Conservation (phyloP, 2,888 invertebrate species). For the Dolichopus griseipennis region DNA sequence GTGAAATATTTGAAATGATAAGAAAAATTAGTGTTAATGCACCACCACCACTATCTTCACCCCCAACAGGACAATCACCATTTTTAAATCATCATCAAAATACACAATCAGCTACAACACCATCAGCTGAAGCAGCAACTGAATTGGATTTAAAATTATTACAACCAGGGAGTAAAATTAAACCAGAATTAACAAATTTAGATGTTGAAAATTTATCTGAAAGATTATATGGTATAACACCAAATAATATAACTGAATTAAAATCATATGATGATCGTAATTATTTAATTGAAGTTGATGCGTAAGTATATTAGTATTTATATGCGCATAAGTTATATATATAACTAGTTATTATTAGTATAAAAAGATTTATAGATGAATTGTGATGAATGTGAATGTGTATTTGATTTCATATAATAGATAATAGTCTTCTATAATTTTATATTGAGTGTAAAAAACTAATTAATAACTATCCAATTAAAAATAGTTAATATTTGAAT, state of each 20-base stretch:
- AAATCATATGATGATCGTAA: slow-evolving; percentile 43
- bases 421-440: no score
- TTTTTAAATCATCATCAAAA: no score
- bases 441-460: no score
- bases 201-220: slow-evolving; percentile 35
- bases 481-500: no score
- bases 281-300: slow-evolving; percentile 38
- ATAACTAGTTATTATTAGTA: no score
- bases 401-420: no score
- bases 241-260: slow-evolving; percentile 35
- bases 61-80: background rate
- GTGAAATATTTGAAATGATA: slow-evolving; percentile 6
- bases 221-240: slow-evolving; percentile 40
- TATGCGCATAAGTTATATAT: no score
- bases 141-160: slow-evolving; percentile 24
- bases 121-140: background rate
- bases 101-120: no score
- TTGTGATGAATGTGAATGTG: no score
- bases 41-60: background rate
- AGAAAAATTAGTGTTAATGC: background rate
- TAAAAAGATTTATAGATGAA: no score
- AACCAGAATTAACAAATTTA: slow-evolving; percentile 33
- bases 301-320: slow-evolving; percentile 30
- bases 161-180: slow-evolving; percentile 39
- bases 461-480: no score